A percentile compares a stretch with the other conserved stretches of the same genome.
phyloP scores from a whole-genome alignment of 64 coral and sea anemone genomes.

The Montipora foliosa region DNA sequence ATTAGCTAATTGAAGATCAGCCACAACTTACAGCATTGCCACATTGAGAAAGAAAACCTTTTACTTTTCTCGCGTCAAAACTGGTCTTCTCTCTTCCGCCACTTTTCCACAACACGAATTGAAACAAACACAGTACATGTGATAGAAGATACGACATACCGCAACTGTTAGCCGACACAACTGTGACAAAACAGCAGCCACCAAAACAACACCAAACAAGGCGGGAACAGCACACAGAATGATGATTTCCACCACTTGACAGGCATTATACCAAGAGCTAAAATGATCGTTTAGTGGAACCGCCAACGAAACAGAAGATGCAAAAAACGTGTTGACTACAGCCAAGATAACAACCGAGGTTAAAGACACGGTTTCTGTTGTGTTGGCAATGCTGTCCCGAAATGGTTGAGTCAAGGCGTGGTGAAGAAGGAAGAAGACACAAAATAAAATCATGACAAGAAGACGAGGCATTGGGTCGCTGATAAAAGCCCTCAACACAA shows the following conservation, averaged over 20 bases:
- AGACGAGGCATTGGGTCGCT: constrained; percentile 63
- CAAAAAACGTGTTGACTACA: constrained; percentile 23
- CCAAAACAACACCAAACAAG: constrained; percentile 29
- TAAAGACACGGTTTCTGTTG: constrained; percentile 68
- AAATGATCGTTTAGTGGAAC: not conserved
- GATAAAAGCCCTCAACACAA: constrained; percentile 65
- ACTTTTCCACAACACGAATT: not conserved
- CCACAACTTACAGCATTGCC: too few relatives aligned
- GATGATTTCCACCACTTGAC: constrained; percentile 26
- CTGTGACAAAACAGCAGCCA: constrained; percentile 14
- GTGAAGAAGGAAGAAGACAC: constrained; percentile 72
- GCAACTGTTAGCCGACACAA: not conserved
- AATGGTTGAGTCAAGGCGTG: constrained; percentile 64
- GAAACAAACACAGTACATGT: not conserved
- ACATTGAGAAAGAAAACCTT: too few relatives aligned
- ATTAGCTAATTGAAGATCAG: too few relatives aligned
- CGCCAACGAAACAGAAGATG: not conserved
- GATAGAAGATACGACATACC: not conserved
- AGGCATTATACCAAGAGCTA: not conserved
- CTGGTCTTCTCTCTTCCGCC: not conserved
- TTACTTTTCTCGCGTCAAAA: too few relatives aligned
- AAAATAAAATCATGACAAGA: constrained; percentile 21
- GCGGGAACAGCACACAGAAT: constrained; percentile 52
- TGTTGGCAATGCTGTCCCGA: constrained; percentile 54
- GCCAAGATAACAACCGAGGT: constrained; percentile 48